A percentile compares a stretch with the other conserved stretches of the same genome.
phyloP scores from a whole-genome alignment of 2,113 vertebrate species.

The Dipodomys merriami region DNA sequence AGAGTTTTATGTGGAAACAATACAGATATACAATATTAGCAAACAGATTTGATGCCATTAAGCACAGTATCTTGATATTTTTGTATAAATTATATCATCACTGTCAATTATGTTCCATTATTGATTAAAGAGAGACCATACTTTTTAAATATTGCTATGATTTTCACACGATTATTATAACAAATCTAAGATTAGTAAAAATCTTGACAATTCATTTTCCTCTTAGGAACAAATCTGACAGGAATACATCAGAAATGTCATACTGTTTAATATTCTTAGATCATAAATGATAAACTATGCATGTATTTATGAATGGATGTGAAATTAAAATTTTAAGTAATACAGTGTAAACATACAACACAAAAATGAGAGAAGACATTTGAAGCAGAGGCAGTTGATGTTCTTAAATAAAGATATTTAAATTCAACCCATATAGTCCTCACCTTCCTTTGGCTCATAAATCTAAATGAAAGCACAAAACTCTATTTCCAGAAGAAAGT shows the following conservation, averaged over 20 bases:
- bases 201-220: background rate
- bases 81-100: background rate
- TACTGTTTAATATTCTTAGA: background rate
- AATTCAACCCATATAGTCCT: background rate
- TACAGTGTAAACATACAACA: background rate
- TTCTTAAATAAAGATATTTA: background rate
- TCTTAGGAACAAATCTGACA: background rate
- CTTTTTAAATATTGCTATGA: background rate
- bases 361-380: background rate
- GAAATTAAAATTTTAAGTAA: conserved; percentile 15
- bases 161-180: background rate
- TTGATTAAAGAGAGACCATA: background rate
- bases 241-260: background rate
- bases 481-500: background rate
- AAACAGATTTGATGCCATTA: background rate
- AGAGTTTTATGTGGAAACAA: background rate
- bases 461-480: background rate
- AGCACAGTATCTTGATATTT: background rate
- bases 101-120: background rate
- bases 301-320: background rate
- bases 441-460: background rate
- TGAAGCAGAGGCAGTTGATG: background rate
- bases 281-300: background rate
- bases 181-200: conserved; percentile 11
- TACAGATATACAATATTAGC: conserved; percentile 4